Evolutionary conservation across 2,888 invertebrate species (phyloP).

Genomic region (Drosophila neotestacea): DNA sequence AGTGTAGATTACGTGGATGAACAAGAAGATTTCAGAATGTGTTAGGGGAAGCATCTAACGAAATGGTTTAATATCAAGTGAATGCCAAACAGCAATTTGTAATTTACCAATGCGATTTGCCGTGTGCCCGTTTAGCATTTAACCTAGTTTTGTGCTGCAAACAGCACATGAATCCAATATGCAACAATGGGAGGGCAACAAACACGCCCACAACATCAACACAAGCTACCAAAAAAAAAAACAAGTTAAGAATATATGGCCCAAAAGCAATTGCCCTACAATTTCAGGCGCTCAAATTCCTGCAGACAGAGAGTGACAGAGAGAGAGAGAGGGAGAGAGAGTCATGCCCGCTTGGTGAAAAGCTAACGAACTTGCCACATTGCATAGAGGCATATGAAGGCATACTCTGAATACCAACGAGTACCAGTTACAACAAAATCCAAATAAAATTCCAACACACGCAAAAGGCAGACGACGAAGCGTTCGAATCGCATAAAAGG

Average conservation of each 20-base stretch:
- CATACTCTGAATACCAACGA: conserved; percentile 78
- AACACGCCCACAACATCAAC: conserved; percentile 18
- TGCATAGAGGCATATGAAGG: conserved; percentile 31
- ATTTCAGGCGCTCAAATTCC: conserved; percentile 53
- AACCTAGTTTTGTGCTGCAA: conserved; percentile 27
- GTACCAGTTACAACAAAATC: conserved; percentile 70
- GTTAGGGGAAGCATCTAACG: not conserved
- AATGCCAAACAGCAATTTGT: conserved; percentile 9
- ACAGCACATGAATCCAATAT: conserved; percentile 30
- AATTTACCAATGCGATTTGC: conserved; percentile 38
- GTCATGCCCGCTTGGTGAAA: conserved; percentile 30
- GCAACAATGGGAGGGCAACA: conserved; percentile 18
- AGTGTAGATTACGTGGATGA: too few relatives aligned
- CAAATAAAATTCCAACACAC: conserved; percentile 51
- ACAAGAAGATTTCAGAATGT: not conserved
- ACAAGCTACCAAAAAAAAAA: conserved; percentile 18
- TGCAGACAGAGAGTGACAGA: conserved; percentile 14
- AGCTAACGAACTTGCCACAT: conserved; percentile 76
- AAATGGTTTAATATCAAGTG: not conserved
- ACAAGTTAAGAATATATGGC: conserved; percentile 34
- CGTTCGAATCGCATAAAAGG: conserved; percentile 47
- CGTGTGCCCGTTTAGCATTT: conserved; percentile 21
- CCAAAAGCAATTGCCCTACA: conserved; percentile 72
- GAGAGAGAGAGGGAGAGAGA: not conserved
- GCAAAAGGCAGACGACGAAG: conserved; percentile 46